phyloP scores from a whole-genome alignment of 1,140 invertebrate genomes.

The Trachymyrmex septentrionalis region DNA sequence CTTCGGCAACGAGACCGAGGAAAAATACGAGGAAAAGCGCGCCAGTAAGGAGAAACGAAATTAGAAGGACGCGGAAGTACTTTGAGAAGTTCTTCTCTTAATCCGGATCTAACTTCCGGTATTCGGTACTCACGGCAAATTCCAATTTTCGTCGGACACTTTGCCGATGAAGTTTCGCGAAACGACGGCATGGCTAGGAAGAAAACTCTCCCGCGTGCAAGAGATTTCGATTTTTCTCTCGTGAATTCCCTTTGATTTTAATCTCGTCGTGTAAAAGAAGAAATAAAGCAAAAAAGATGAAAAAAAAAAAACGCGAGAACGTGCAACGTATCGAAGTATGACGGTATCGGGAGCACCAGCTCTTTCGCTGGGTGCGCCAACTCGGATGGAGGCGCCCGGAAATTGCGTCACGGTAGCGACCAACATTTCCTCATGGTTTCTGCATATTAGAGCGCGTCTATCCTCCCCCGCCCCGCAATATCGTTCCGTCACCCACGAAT shows the following conservation, averaged over 20 bases:
- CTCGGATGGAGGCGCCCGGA: slow-evolving; percentile 76
- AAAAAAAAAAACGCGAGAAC: not conserved
- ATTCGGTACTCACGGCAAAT: slow-evolving; percentile 59
- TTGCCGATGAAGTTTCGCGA: slow-evolving; percentile 56
- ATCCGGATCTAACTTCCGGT: slow-evolving; percentile 62
- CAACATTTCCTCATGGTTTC: slow-evolving; percentile 70
- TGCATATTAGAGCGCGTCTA: slow-evolving; percentile 66
- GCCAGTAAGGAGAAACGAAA: slow-evolving; percentile 41
- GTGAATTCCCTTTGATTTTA: slow-evolving; percentile 12
- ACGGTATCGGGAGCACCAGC: slow-evolving; percentile 52
- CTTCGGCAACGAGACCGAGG: slow-evolving; percentile 5
- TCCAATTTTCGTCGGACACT: slow-evolving; percentile 63
- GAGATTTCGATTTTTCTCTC: slow-evolving; percentile 56
- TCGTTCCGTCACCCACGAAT: slow-evolving; percentile 36
- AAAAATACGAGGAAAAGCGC: slow-evolving; percentile 24
- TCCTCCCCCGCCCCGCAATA: not conserved
- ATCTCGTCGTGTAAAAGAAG: not conserved
- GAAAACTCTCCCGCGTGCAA: not conserved
- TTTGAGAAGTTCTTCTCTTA: slow-evolving; percentile 52
- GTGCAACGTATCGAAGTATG: not conserved
- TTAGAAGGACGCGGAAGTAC: slow-evolving; percentile 53
- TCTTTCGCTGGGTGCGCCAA: slow-evolving; percentile 75
- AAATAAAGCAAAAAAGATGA: not conserved
- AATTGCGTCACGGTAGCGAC: slow-evolving; percentile 78
- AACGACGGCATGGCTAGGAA: slow-evolving; percentile 5